Base-by-base conservation (phyloP, 2,797 vertebrate species). In the Xiphophorus birchmanni region DNA sequence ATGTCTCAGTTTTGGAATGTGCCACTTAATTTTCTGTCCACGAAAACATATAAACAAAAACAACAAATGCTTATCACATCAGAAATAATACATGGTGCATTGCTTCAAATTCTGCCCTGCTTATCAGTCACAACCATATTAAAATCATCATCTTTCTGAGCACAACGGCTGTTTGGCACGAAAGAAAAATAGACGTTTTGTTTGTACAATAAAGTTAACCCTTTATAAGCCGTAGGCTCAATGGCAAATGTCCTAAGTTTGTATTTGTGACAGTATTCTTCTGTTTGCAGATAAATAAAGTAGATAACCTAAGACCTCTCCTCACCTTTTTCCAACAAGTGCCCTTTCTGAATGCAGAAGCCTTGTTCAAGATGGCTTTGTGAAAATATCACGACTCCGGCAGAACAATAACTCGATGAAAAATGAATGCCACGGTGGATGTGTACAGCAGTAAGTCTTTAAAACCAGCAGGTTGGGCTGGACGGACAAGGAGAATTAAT, bases 401-500 rank as follows among this genome's bases (percentile, higher is more conserved):
- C 67, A 48, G 73, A 82, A 82, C 79, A 86, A 81, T 88, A 80
- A 86, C 73, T 89, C 15, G 65, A 86, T 86, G 76, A 81, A 80
- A 67, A 78, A 82, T 78, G 77, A 83, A 90, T 47, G 45, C 12
- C 5, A 44, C 69, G 67, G 63, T 78, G 80, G 78, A 72, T 84
- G 79, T 73, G 75, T 84, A 32, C 21, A 8, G 69, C 74, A 74
- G 74, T 78, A 75, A 83, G 76, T 81, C 82, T 87, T 67, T 88
- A 56, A 86, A 90, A 88, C 86, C 85, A 86, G 81, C 45, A 78
- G 78, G 80, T 79, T 78, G 72, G 67, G 63, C 71, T 44, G 81
- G 83, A 86, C 35, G 81, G 83, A 86, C 37, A 15, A 60, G 73
- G 60, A 88, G 81, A 82, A 91, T 89, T 82, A 84, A 90, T 87